Percentiles rank a stretch among this genome's conserved stretches.
These are phyloP conservation scores for Drosophila flavopinicola DNA, from an alignment of 2,888 invertebrate species.

Conservation along the genomic window DNA sequence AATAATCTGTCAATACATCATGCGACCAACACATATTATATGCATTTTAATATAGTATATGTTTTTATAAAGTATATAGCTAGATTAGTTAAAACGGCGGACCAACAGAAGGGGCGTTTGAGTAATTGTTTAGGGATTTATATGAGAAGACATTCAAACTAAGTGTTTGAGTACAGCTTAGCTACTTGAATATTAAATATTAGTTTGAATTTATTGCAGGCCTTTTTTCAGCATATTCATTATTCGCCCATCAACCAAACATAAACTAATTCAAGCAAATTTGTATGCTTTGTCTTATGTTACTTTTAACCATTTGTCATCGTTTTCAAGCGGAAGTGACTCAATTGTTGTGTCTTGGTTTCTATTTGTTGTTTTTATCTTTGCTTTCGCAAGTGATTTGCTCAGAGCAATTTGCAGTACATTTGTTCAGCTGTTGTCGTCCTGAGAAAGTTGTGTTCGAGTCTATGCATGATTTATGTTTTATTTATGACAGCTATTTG, in stretches of 20 bases:
- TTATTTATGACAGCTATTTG: constrained; percentile 37
- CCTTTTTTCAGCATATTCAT: not conserved
- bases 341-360: constrained; percentile 8
- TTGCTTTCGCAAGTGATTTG: constrained; percentile 16
- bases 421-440: constrained; percentile 39
- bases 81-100: constrained; percentile 30
- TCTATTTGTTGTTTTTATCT: constrained; percentile 14
- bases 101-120: constrained; percentile 45
- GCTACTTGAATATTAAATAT: constrained; percentile 12
- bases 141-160: constrained; percentile 25
- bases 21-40: constrained; percentile 58
- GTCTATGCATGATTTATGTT: constrained; percentile 33
- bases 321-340: constrained; percentile 9
- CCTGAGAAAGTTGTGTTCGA: constrained; percentile 1
- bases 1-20: constrained; percentile 56
- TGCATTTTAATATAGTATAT: constrained; percentile 11
- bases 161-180: constrained; percentile 10
- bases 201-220: constrained; percentile 13
- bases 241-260: constrained; percentile 10
- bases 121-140: constrained; percentile 34
- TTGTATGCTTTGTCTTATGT: constrained; percentile 15
- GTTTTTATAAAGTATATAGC: constrained; percentile 15
- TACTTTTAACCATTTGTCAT: constrained; percentile 16
- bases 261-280: constrained; percentile 19
- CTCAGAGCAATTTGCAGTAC: constrained; percentile 18